Conservation (phyloP, 2,113 vertebrate species). For the Euleptes europaea region DNA sequence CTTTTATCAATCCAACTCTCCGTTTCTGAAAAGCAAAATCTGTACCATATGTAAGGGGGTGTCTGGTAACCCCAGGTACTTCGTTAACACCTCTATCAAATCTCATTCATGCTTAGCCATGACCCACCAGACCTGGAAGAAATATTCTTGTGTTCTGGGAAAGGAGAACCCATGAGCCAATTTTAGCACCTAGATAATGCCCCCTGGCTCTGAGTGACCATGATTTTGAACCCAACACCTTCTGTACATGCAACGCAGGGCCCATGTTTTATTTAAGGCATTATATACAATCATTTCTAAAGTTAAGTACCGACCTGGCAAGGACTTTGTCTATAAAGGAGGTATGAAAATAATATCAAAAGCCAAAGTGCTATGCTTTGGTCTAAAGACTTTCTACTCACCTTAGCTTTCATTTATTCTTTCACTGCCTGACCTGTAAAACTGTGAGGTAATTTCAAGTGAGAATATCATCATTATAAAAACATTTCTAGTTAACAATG, state of each 20-base stretch:
- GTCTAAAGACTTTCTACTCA: conserved; percentile 12
- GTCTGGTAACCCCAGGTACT: conserved; percentile 52
- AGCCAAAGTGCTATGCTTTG: conserved; percentile 47
- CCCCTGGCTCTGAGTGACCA: conserved; percentile 46
- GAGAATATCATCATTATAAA: conserved; percentile 38
- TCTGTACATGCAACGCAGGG: conserved; percentile 48
- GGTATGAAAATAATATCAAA: conserved; percentile 48
- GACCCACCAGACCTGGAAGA: conserved; percentile 52
- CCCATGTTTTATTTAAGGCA: conserved; percentile 46
- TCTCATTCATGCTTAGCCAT: conserved; percentile 39
- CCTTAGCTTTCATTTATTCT: conserved; percentile 46
- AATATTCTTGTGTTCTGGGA: conserved; percentile 63
- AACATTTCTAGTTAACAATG: conserved; percentile 15
- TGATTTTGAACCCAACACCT: conserved; percentile 48
- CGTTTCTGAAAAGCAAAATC: conserved; percentile 49
- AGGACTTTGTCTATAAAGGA: conserved; percentile 24
- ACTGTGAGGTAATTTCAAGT: conserved; percentile 41
- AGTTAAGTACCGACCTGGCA: conserved; percentile 40
- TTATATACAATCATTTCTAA: conserved; percentile 41
- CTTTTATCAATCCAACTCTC: background rate
- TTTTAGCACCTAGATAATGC: conserved; percentile 62
- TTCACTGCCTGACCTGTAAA: conserved; percentile 31
- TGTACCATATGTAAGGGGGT: conserved; percentile 23
- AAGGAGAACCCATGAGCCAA: conserved; percentile 59
- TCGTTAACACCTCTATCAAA: conserved; percentile 55